These are phyloP conservation scores for Orgyia antiqua DNA, from an alignment of 2,888 invertebrate genomes.

Conservation along the genomic window DNA sequence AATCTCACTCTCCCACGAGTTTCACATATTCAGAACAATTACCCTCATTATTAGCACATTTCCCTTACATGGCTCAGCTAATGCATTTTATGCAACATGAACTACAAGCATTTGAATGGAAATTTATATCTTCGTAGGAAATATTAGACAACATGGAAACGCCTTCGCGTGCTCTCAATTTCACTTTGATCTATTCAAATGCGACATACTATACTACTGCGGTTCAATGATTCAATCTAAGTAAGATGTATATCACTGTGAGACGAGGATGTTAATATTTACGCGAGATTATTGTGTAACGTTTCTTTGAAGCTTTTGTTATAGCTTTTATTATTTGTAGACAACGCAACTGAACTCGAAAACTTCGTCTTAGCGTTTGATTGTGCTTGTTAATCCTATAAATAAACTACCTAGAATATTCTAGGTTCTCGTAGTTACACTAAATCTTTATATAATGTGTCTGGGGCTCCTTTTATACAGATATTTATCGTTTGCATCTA, in stretches of 20 bases:
- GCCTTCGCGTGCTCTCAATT: constrained; percentile 43
- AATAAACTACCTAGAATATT: too few relatives aligned
- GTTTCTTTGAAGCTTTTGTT: too few relatives aligned
- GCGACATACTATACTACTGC: constrained; percentile 24
- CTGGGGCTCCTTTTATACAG: too few relatives aligned
- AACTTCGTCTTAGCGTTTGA: too few relatives aligned
- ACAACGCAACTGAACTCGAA: too few relatives aligned
- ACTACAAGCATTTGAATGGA: constrained; percentile 26
- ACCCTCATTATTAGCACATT: constrained; percentile 17
- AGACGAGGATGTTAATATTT: constrained; percentile 13
- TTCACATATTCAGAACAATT: constrained; percentile 7
- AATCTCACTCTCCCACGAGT: too few relatives aligned
- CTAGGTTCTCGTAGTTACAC: too few relatives aligned
- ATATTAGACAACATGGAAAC: constrained; percentile 38
- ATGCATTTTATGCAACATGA: constrained; percentile 24
- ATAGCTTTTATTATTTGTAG: too few relatives aligned
- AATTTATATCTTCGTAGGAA: constrained; percentile 35
- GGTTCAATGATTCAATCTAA: constrained; percentile 19
- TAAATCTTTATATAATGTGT: too few relatives aligned
- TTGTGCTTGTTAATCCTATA: too few relatives aligned
- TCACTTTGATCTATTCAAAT: constrained; percentile 45
- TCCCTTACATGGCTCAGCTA: constrained; percentile 20
- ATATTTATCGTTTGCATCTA: too few relatives aligned
- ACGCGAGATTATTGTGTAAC: background rate
- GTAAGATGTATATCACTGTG: constrained; percentile 17